A percentile compares a stretch with the other conserved stretches of the same genome.
Conservation (phyloP, 2,113 vertebrate genomes). For the Brachionichthys hirsutus region DNA sequence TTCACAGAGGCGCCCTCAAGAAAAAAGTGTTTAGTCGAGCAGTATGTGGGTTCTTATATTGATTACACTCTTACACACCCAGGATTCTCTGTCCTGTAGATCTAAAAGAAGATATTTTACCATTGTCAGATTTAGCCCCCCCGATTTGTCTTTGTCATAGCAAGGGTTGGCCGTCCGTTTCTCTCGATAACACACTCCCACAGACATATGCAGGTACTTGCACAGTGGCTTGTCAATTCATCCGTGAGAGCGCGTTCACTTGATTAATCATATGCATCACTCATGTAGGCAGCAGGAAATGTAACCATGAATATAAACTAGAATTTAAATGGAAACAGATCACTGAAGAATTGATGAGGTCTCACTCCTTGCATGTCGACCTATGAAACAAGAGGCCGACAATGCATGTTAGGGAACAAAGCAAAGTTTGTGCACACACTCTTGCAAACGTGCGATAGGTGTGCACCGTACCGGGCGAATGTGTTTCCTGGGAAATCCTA, state of each 20-base stretch:
- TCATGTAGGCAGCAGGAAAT: background rate
- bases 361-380: background rate
- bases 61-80: constrained; percentile 11
- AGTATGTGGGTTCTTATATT: background rate
- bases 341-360: background rate
- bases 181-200: background rate
- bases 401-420: constrained; percentile 9
- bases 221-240: background rate
- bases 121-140: constrained; percentile 8
- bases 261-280: constrained; percentile 35
- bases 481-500: constrained; percentile 54
- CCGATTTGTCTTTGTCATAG: constrained; percentile 48
- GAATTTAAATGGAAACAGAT: constrained; percentile 2
- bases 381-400: background rate
- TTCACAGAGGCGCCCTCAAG: constrained; percentile 14
- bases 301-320: constrained; percentile 10
- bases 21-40: constrained; percentile 14
- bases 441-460: background rate
- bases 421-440: background rate
- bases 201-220: background rate
- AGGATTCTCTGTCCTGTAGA: constrained; percentile 4
- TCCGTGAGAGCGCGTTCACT: constrained; percentile 23
- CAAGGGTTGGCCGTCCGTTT: constrained; percentile 25
- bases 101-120: constrained; percentile 4
- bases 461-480: constrained; percentile 27